These are phyloP conservation scores for Ammodramus savannarum DNA, from an alignment of 2,113 vertebrate genomes.

Conservation along the genomic window DNA sequence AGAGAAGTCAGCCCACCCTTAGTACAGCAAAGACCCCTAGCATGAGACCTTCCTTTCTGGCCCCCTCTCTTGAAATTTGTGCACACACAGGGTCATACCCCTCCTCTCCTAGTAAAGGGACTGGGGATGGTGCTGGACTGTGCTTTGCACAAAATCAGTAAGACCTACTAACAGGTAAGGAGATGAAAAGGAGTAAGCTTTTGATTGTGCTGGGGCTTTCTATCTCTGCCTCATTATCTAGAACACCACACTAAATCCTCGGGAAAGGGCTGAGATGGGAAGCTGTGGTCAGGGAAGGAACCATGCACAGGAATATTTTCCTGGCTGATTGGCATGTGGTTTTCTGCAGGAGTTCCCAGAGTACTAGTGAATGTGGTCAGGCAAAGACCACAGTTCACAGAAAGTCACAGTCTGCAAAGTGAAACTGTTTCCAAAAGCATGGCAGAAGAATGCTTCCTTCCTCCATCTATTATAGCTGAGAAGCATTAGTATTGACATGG, in stretches of 20 bases:
- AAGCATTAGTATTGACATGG: not conserved
- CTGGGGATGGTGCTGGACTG: rapidly evolving
- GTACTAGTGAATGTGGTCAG: not conserved
- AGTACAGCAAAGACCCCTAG: rapidly evolving
- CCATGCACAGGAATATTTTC: not conserved
- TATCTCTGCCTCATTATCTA: not conserved
- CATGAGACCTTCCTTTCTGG: rapidly evolving
- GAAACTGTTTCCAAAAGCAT: not conserved
- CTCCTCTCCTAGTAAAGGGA: no score
- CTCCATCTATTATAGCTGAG: not conserved
- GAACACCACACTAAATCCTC: not conserved
- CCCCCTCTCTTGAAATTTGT: rapidly evolving
- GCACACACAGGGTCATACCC: rapidly evolving
- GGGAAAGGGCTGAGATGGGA: not conserved
- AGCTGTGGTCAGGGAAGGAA: not conserved
- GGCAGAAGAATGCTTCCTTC: not conserved
- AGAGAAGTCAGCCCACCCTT: rapidly evolving
- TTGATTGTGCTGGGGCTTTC: not conserved
- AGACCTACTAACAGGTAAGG: not conserved
- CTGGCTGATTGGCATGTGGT: not conserved
- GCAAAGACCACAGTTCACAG: not conserved
- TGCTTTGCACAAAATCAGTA: not conserved
- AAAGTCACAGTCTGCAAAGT: not conserved
- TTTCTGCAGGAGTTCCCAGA: not conserved
- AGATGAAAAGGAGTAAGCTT: not conserved